Conservation (phyloP, 2,113 vertebrate species). For the Gambusia holbrooki region DNA sequence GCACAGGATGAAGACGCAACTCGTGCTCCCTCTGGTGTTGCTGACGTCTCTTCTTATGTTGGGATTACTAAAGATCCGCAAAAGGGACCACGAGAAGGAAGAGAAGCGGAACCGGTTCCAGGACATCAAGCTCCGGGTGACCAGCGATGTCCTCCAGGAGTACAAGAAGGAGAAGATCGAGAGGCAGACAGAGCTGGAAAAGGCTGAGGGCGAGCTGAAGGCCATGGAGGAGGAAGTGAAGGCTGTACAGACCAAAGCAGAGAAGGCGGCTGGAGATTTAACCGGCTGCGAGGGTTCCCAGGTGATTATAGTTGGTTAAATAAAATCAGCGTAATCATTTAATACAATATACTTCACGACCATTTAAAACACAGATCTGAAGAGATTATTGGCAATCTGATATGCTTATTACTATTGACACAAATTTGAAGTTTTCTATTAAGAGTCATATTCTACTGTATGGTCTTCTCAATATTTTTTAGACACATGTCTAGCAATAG, state of each 20-base stretch:
- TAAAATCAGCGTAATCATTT: neutral
- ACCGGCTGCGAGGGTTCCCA: constrained; percentile 22
- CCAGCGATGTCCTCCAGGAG: constrained; percentile 61
- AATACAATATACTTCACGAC: neutral
- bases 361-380: neutral
- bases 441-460: neutral
- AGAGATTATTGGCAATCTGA: neutral
- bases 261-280: neutral
- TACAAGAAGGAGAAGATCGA: neutral
- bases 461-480: too few relatives aligned
- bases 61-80: constrained; percentile 35
- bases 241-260: rapidly evolving
- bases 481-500: too few relatives aligned
- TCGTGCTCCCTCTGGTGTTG: constrained; percentile 8
- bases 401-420: neutral
- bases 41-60: constrained; percentile 28
- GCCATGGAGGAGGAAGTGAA: rapidly evolving
- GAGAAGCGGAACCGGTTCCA: constrained; percentile 37
- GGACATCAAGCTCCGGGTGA: constrained; percentile 63
- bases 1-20: constrained; percentile 51
- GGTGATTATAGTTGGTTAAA: neutral
- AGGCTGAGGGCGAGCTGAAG: rapidly evolving
- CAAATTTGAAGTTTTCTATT: neutral
- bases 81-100: neutral
- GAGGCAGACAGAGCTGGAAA: neutral